These are phyloP conservation scores for Melitaea cinxia DNA, from an alignment of 1,140 invertebrate species.

Conservation along the genomic window DNA sequence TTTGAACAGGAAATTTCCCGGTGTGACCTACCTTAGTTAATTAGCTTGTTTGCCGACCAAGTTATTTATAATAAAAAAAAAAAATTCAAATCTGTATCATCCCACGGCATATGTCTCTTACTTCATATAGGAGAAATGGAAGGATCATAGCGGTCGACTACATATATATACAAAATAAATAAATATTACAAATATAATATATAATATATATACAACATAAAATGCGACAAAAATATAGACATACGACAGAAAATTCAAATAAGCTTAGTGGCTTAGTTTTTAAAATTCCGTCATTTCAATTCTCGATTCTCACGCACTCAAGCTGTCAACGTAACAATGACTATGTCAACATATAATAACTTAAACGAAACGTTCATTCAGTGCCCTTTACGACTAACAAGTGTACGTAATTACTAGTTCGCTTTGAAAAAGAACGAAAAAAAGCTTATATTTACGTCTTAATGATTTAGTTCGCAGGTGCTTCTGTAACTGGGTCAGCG, in stretches of 20 bases:
- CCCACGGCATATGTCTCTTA: no score
- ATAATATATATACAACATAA: no score
- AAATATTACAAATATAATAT: no score
- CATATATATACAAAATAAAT: no score
- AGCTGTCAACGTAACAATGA: conserved; percentile 22
- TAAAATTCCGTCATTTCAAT: conserved; percentile 1
- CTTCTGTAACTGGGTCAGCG: not conserved
- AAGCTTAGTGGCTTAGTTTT: not conserved
- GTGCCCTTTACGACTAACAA: conserved; percentile 22
- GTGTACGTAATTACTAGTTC: conserved; percentile 20
- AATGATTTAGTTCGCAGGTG: conserved; percentile 5
- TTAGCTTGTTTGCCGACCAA: no score
- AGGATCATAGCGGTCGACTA: no score
- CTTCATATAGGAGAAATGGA: no score
- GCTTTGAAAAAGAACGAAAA: conserved; percentile 5
- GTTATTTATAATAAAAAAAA: no score
- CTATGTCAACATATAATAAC: conserved; percentile 27
- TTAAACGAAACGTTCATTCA: conserved; percentile 21
- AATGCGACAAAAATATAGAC: not conserved
- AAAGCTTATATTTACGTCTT: conserved; percentile 3
- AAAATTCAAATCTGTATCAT: no score
- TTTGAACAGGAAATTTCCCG: no score
- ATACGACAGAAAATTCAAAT: not conserved
- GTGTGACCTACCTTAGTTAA: no score
- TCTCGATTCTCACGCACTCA: conserved; percentile 25